Percentiles rank a stretch among this genome's conserved stretches.
Conservation (phyloP, 2,888 invertebrate genomes). For the Cephus rjabovi region DNA sequence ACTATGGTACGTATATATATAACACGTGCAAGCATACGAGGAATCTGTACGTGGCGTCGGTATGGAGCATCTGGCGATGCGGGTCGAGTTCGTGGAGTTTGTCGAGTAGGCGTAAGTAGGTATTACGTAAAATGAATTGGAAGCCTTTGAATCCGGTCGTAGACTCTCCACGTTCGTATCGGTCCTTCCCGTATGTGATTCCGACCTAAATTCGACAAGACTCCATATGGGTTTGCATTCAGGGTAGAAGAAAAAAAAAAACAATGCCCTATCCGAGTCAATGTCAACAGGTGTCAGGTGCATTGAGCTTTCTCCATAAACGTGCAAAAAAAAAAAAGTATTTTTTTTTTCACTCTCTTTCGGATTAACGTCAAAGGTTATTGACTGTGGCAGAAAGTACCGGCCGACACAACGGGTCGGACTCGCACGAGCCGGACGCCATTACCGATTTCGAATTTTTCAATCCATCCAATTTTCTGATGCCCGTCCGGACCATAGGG, state of each 20-base stretch:
- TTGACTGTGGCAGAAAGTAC: neutral
- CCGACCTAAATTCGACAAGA: neutral
- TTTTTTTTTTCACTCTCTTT: neutral
- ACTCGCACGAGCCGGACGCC: conserved; percentile 35
- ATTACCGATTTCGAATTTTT: conserved; percentile 44
- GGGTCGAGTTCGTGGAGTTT: neutral
- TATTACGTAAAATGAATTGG: neutral
- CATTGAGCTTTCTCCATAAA: neutral
- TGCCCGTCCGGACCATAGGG: neutral
- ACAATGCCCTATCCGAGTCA: neutral
- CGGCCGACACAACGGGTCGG: neutral
- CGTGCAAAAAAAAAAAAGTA: neutral
- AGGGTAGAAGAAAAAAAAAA: neutral
- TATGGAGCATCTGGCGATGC: neutral
- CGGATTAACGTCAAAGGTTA: neutral
- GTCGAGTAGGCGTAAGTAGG: neutral
- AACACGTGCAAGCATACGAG: neutral
- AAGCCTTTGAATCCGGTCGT: neutral
- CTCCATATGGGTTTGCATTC: neutral
- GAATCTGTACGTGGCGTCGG: neutral
- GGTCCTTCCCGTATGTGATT: neutral
- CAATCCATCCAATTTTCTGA: conserved; percentile 27
- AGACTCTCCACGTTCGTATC: neutral
- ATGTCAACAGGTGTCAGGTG: neutral
- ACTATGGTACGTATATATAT: neutral